Evolutionary conservation across 2,797 vertebrate genomes (phyloP).

Genomic region (Limosa lapponica): DNA sequence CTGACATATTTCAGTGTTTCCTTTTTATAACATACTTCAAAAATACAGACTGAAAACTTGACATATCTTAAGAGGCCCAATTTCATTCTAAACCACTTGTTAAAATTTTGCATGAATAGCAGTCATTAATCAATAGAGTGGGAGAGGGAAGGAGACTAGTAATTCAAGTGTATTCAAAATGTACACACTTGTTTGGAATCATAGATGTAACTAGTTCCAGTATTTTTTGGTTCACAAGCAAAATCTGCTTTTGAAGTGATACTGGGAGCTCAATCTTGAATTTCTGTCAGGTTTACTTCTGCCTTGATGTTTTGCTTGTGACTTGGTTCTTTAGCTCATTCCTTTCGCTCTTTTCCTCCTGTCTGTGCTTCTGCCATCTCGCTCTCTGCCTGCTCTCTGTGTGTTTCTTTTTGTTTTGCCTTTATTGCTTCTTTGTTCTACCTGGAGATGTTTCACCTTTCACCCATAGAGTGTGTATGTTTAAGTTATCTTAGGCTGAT

Average conservation of each 20-base stretch:
- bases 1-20: not conserved
- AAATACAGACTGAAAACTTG: not conserved
- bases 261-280: not conserved
- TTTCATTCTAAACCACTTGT: not conserved
- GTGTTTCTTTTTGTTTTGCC: not conserved
- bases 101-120: not conserved
- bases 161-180: not conserved
- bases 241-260: not conserved
- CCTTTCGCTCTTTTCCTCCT: not conserved
- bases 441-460: not conserved
- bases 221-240: not conserved
- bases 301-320: not conserved
- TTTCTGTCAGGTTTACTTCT: not conserved
- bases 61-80: not conserved
- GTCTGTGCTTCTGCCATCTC: not conserved
- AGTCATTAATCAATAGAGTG: too few relatives aligned
- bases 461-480: not conserved
- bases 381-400: not conserved
- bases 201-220: not conserved
- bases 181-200: not conserved
- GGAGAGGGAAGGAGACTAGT: not conserved
- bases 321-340: not conserved
- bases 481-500: not conserved
- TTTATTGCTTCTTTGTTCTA: not conserved
- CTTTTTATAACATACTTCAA: not conserved